Evolutionary conservation across 1,140 invertebrate genomes (phyloP).

Genomic region (Cataglyphis hispanica): DNA sequence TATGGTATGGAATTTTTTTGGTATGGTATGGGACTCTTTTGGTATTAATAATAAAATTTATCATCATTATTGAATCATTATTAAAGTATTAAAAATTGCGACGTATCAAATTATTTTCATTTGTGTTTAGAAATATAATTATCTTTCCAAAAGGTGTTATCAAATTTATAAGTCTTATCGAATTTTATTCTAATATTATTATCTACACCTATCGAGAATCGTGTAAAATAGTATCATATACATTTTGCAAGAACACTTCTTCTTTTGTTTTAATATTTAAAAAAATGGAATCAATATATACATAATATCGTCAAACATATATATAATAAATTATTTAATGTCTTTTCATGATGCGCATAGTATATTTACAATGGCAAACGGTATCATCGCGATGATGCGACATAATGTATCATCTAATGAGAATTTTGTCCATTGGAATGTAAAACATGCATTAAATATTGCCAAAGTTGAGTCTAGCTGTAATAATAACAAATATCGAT

Average conservation of each 20-base stretch:
- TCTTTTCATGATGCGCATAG: slow-evolving; percentile 63
- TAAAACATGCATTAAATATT: slow-evolving; percentile 70
- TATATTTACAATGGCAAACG: slow-evolving; percentile 73
- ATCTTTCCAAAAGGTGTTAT: too few relatives aligned
- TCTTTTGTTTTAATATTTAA: too few relatives aligned
- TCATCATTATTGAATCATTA: too few relatives aligned
- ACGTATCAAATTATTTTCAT: background rate
- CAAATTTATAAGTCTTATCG: too few relatives aligned
- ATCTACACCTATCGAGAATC: too few relatives aligned
- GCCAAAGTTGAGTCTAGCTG: background rate
- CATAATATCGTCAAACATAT: background rate
- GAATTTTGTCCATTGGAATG: slow-evolving; percentile 76
- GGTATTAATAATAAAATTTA: too few relatives aligned
- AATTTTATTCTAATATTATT: too few relatives aligned
- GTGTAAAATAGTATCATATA: too few relatives aligned
- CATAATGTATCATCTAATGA: slow-evolving; percentile 59
- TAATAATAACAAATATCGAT: background rate
- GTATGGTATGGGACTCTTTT: too few relatives aligned
- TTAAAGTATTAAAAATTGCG: background rate
- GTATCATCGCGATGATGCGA: background rate
- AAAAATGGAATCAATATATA: background rate
- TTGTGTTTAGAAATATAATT: background rate
- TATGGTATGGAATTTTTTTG: too few relatives aligned
- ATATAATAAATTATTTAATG: slow-evolving; percentile 80
- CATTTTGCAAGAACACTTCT: too few relatives aligned